Base-by-base conservation (phyloP, 2,113 vertebrate species). In the Probosciger aterrimus region DNA sequence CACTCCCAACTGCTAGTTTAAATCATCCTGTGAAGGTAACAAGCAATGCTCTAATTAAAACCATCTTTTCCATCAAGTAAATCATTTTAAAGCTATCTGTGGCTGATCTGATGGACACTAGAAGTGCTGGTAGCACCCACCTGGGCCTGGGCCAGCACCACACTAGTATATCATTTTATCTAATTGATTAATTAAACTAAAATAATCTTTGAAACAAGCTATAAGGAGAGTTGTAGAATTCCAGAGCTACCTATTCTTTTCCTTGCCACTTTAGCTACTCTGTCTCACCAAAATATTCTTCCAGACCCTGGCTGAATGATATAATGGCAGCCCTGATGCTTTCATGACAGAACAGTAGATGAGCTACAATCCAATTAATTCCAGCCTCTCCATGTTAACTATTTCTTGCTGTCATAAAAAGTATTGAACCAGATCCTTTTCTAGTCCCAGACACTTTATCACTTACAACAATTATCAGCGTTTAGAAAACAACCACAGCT, bases 111-210 rank as follows among this genome's bases (percentile, higher is more conserved):
- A 35, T 47, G 91, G 93, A 85, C 52, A 83, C 86, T 57, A 93
- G 47, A 69, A 68, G 91, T 49, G 41, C 91, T 49, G 49, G 11
- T 47, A 88, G 92, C 92, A 82, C 67, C 15, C 55, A 46, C 60
- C 85, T 95, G 93, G 90, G 84, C 71, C 85, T 30, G 6, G 67
- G 95, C 94, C 97, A 97, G 43, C 71, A 84, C 65, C 79, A 88
- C 1, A 2, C 44, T 47, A 63, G 84, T 76, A 78, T 78, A 91
- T 95, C 91, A 96, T 97, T 97, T 96, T 82, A 96, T 90, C 94
- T 97, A 97, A 97, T 93, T 96, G 96, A 97, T 96, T 95, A 95
- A 97, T 97, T 98, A 97, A 97, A 97, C 92, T 86, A 95, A 91
- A 96, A 97, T 96, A 96, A 98, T 95, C 63, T 96, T 96, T 97